phyloP scores from a whole-genome alignment of 2,113 vertebrate genomes.

The Artemisiospiza belli region DNA sequence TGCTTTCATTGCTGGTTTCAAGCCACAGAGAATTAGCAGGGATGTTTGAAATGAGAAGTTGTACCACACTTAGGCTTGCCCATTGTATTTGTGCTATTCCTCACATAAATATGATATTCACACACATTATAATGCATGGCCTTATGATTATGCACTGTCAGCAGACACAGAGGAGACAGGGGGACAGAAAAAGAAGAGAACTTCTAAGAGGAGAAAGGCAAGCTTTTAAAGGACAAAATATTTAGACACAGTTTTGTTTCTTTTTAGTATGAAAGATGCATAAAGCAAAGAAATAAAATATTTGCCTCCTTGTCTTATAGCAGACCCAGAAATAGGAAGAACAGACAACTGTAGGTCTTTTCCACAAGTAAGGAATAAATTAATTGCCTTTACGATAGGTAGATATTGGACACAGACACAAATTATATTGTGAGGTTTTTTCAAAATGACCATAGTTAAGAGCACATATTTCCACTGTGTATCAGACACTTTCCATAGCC shows the following conservation, averaged over 20 bases:
- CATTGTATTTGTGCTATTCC: constrained; percentile 2
- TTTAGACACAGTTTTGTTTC: neutral
- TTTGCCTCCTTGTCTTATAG: neutral
- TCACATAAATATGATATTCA: neutral
- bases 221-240: neutral
- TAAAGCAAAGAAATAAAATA: neutral
- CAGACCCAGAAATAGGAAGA: neutral
- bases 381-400: neutral
- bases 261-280: neutral
- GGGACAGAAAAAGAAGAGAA: neutral
- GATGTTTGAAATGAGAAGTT: neutral
- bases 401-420: neutral
- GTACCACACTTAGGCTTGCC: neutral
- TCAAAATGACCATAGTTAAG: neutral
- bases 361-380: neutral
- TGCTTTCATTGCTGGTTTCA: constrained; percentile 37
- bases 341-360: neutral
- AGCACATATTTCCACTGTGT: neutral
- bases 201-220: neutral
- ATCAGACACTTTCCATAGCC: neutral
- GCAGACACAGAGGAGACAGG: neutral
- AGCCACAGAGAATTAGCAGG: neutral
- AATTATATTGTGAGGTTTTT: neutral
- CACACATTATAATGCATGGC: neutral
- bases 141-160: neutral